Percentiles rank a stretch among this genome's conserved stretches.
Evolutionary conservation across 2,888 invertebrate genomes (phyloP).

Genomic region (Orgyia antiqua): DNA sequence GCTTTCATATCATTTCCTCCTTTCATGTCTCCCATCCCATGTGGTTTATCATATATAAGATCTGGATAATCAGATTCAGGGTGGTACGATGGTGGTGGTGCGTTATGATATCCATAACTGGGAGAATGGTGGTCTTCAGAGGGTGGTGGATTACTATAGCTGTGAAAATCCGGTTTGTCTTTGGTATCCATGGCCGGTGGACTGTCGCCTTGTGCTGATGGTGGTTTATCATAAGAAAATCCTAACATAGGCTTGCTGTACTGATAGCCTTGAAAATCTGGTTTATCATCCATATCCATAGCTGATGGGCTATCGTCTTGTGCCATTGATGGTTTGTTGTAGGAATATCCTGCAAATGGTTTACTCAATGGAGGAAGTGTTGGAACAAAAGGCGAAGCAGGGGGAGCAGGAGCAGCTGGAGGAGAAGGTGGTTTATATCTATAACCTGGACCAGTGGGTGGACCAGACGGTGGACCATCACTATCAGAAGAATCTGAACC

Average conservation of each 20-base stretch:
- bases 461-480: slow-evolving; percentile 21
- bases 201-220: slow-evolving; percentile 38
- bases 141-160: background rate
- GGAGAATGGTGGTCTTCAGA: slow-evolving; percentile 4
- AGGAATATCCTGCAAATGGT: slow-evolving; percentile 54
- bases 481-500: slow-evolving; percentile 29
- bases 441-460: slow-evolving; percentile 46
- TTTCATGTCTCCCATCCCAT: slow-evolving; percentile 34
- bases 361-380: slow-evolving; percentile 41
- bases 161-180: background rate
- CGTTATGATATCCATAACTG: slow-evolving; percentile 43
- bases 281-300: slow-evolving; percentile 33
- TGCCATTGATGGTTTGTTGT: slow-evolving; percentile 52
- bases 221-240: slow-evolving; percentile 64
- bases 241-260: slow-evolving; percentile 41
- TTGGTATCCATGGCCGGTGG: slow-evolving; percentile 16
- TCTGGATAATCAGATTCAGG: slow-evolving; percentile 54
- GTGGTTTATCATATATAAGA: slow-evolving; percentile 50
- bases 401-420: slow-evolving; percentile 27
- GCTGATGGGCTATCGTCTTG: slow-evolving; percentile 33
- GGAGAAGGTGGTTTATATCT: slow-evolving; percentile 52
- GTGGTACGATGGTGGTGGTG: slow-evolving; percentile 24
- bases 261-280: slow-evolving; percentile 52
- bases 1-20: slow-evolving; percentile 36
- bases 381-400: slow-evolving; percentile 13